These are phyloP conservation scores for Saccopteryx bilineata DNA, from an alignment of 2,113 vertebrate species.

Conservation along the genomic window DNA sequence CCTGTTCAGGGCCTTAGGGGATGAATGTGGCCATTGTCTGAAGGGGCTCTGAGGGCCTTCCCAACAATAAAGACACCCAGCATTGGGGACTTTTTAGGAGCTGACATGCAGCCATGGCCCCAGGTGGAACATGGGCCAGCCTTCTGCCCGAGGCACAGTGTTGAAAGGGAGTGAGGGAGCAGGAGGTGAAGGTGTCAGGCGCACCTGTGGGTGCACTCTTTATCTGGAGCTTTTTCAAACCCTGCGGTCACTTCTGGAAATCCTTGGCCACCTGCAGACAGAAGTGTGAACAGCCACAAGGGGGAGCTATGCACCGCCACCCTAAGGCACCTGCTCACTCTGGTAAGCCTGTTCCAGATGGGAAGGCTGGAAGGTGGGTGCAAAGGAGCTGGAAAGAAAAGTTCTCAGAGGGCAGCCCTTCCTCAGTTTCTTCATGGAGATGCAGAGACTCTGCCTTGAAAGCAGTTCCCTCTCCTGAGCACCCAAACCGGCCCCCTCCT, in stretches of 20 bases:
- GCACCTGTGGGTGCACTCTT: background rate
- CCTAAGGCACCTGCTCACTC: background rate
- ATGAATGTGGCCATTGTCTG: background rate
- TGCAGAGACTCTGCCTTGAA: background rate
- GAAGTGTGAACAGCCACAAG: conserved; percentile 69
- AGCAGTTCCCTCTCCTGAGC: background rate
- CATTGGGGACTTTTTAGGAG: background rate
- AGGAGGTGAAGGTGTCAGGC: background rate
- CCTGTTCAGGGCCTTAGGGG: background rate
- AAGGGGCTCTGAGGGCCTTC: background rate
- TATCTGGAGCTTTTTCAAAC: background rate
- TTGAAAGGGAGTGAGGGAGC: background rate
- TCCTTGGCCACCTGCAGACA: background rate
- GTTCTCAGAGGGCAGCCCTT: background rate
- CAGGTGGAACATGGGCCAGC: background rate
- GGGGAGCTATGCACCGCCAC: conserved; percentile 70
- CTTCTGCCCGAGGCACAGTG: background rate
- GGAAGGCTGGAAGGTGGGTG: background rate
- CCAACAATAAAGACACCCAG: background rate
- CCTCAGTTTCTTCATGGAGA: background rate
- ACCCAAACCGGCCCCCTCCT: background rate
- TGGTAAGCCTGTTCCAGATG: background rate
- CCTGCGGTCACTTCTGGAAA: background rate
- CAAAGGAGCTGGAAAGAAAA: conserved; percentile 26
- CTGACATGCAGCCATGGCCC: background rate